A percentile compares a stretch with the other conserved stretches of the same genome.
Evolutionary conservation across 2,113 vertebrate genomes (phyloP).

Genomic region (Microcebus murinus): DNA sequence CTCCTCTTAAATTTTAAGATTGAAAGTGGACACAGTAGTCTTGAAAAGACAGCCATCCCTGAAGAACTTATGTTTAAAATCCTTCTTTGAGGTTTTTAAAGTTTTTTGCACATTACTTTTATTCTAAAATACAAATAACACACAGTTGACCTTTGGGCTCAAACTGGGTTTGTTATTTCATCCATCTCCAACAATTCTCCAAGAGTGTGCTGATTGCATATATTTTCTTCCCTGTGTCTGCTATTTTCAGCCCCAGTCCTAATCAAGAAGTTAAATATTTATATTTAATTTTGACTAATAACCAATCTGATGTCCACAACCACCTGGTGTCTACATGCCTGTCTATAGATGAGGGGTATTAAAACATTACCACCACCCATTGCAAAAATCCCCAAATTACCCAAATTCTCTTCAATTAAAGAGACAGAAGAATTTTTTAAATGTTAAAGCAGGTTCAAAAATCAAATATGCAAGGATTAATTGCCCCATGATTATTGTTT

Average conservation of each 20-base stretch:
- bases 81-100: not conserved
- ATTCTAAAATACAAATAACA: not conserved
- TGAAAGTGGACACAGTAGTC: not conserved
- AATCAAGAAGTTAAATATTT: conserved; percentile 37
- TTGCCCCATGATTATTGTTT: not conserved
- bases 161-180: not conserved
- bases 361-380: not conserved
- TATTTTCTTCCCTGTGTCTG: not conserved
- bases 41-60: not conserved
- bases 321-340: not conserved
- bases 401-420: not conserved
- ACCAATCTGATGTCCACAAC: not conserved
- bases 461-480: not conserved
- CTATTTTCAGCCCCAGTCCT: not conserved
- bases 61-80: not conserved
- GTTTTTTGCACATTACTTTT: not conserved
- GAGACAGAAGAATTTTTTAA: not conserved
- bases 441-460: not conserved
- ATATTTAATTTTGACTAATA: not conserved
- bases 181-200: not conserved
- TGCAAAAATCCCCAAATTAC: not conserved
- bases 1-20: not conserved
- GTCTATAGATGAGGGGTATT: not conserved
- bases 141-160: not conserved
- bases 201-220: not conserved